These are phyloP conservation scores for Enteromius argenteus DNA, from an alignment of 2,797 vertebrate genomes.

Conservation along the genomic window DNA sequence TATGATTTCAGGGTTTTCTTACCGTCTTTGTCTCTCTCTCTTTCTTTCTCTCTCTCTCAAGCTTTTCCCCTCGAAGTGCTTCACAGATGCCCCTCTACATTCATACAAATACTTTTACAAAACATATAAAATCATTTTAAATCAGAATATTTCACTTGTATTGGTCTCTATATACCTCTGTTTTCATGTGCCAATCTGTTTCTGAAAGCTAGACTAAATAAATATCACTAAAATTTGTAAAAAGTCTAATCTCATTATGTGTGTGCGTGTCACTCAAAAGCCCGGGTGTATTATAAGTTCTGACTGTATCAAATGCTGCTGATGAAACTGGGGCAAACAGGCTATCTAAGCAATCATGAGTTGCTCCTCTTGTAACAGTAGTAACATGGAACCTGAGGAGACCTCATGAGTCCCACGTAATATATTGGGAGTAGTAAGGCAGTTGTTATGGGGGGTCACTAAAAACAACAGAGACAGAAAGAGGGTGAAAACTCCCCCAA, in stretches of 20 bases:
- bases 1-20: constrained; percentile 38
- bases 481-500: constrained; percentile 70
- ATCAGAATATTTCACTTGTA: constrained; percentile 68
- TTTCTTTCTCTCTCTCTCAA: constrained; percentile 55
- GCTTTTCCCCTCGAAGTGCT: constrained; percentile 81
- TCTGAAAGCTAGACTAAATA: constrained; percentile 73
- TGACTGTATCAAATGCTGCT: constrained; percentile 44
- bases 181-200: constrained; percentile 52
- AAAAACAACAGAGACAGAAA: constrained; percentile 65
- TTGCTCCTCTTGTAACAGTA: constrained; percentile 61
- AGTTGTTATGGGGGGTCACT: constrained; percentile 29
- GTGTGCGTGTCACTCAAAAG: constrained; percentile 58
- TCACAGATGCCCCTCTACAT: constrained; percentile 81
- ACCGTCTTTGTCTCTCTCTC: constrained; percentile 23
- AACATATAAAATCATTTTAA: constrained; percentile 70
- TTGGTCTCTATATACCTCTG: constrained; percentile 64
- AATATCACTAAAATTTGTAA: constrained; percentile 70
- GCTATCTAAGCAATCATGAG: constrained; percentile 16
- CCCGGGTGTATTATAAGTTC: not conserved
- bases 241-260: constrained; percentile 58
- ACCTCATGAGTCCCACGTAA: constrained; percentile 59
- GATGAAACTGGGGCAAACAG: constrained; percentile 23
- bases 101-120: constrained; percentile 79
- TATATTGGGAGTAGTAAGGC: constrained; percentile 52
- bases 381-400: constrained; percentile 56